phyloP scores from a whole-genome alignment of 1,140 invertebrate species.

The Chymomyza costata region DNA sequence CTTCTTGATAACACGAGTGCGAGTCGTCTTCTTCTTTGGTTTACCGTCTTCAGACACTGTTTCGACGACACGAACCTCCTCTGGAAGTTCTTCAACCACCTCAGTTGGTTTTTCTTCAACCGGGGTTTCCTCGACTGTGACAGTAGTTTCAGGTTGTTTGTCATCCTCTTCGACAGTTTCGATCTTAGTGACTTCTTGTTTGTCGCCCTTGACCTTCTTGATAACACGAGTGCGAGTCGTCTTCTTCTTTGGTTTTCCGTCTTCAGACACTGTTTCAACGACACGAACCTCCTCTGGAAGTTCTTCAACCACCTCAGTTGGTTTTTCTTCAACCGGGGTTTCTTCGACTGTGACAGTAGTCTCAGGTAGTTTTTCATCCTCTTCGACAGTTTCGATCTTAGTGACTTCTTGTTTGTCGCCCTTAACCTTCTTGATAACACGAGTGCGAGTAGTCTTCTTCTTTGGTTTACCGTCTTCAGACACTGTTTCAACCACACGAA shows the following conservation, averaged over 20 bases:
- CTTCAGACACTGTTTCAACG: constrained; percentile 6
- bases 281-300: constrained; percentile 21
- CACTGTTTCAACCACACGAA: constrained; percentile 5
- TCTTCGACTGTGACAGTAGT: constrained; percentile 55
- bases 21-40: constrained; percentile 29
- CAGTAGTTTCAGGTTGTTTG: constrained; percentile 58
- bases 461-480: constrained; percentile 1
- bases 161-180: constrained; percentile 74
- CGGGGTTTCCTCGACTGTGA: constrained; percentile 36
- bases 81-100: constrained; percentile 18
- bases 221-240: constrained; percentile 49
- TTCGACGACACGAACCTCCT: constrained; percentile 17
- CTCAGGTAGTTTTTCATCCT: constrained; percentile 66
- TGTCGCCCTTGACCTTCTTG: constrained; percentile 57
- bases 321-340: constrained; percentile 16
- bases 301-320: constrained; percentile 17
- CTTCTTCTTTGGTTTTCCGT: constrained; percentile 15
- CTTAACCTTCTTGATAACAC: constrained; percentile 57
- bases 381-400: constrained; percentile 72
- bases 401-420: constrained; percentile 64
- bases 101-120: constrained; percentile 18
- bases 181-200: constrained; percentile 69
- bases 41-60: constrained; percentile 8
- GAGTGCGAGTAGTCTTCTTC: constrained; percentile 37
- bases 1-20: constrained; percentile 56